Base-by-base conservation (phyloP, 2,888 invertebrate species). In the Pecten maximus region DNA sequence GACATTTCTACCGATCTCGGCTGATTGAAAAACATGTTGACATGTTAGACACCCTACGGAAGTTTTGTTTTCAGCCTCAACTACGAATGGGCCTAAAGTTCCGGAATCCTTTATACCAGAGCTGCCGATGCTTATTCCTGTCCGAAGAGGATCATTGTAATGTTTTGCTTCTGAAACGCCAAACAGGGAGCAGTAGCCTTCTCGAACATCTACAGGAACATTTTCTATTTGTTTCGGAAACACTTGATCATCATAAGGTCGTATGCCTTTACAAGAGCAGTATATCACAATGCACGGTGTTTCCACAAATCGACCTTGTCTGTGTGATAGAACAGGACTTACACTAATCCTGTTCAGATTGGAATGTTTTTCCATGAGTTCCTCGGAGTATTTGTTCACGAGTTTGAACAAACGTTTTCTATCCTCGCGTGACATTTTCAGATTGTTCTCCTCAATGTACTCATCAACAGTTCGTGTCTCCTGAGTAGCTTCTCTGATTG, bases 221-320 rank as follows among this genome's bases (percentile, higher is more conserved):
- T 54, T 54, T 15, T 88, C 90, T 39, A 90, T 19, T 86, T 90
- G 86, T 28, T 28, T 88, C 2, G 88, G 90, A 40, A 88, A 88
- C 40, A 23, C 40, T 40, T 88, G 54, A 74, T 90, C 90, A 28
- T 60, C 28, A 2, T 15, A 6, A 19, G 90, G 90, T 19, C 60
- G 12, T 74, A 88, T 28, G 23, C 90, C 90, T 88, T 90, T 90
- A 19, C 50, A 50, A n/a, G 88, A 40, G 74, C 88, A 88, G 48
- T 88, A 90, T 12, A 90, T 40, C 8, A 40, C 44, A 12, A 90
- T 90, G 10, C 90, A 90, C 1, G 88, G 50, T 16, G 3, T 39
- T 28, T 74, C 23, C 4, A 28, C 74, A 28, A 40, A 10, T 4
- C 88, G 40, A 3, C 23, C n/a, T n/a, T 60, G 40, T 23, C n/a